Base-by-base conservation (phyloP, 2,113 vertebrate species). In the Choloepus hoffmanni region DNA sequence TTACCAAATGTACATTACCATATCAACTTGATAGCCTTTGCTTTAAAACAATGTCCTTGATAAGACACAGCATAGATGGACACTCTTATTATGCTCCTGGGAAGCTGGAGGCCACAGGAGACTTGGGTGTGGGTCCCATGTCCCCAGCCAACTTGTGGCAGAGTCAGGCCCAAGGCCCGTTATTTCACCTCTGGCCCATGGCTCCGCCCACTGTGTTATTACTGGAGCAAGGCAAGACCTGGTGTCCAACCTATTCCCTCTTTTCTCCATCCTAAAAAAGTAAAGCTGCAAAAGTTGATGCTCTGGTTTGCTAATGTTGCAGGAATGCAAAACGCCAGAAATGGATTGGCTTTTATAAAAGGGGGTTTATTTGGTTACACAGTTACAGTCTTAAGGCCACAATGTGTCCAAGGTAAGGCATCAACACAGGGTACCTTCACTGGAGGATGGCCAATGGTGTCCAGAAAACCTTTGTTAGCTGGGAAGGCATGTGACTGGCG, bases 171-270 rank as follows among this genome's bases (percentile, higher is more conserved):
- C 21, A 15, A 0, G 26, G 33, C 3, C 9, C 19, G 1, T 28
- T 1, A 1, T 6, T 15, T 1, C 9, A 3, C 6, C 33, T 30
- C 19, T 18, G 2, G 48, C 23, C 19, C 11, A 0, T 4, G 16
- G 40, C 4, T 1, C 58, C 45, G 19, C 3, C 48, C 2, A 0
- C 45, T 19, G 4, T 1, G 1, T 5, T 24, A 26, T 4, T 0
- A 0, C 18, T 2, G 11, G 26, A 53, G 24, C 0, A 0, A 45
- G 3, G 16, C 9, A 16, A 36, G 45, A 7, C 67, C 60, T 7
- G 14, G 2, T 28, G 55, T 14, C 14, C 23, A 11, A 18, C 9
- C 19, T 18, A 1, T 2, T 50, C 28, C 14, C 16, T 60, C 43
- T 43, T 19, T 28, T 36, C 72, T 82, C 33, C 2, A 15, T 15